Base-by-base conservation (phyloP, 2,888 invertebrate species). In the Synergus umbraculus region DNA sequence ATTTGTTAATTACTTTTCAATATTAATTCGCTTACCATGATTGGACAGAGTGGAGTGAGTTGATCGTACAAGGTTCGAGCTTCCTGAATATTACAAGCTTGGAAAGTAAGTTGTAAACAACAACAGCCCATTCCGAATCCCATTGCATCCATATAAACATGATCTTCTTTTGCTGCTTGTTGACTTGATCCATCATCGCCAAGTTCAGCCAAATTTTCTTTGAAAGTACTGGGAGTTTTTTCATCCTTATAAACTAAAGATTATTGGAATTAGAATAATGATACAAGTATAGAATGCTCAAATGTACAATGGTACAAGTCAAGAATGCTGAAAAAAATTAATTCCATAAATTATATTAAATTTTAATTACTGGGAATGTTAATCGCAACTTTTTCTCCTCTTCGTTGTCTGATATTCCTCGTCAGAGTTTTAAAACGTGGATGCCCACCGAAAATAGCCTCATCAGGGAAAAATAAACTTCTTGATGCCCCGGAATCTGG, bases 41-140 rank as follows among this genome's bases (percentile, higher is more conserved):
- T 98, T 0, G 99, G 99, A 89, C 99, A 99, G 8, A 99, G 93
- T 0, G 99, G 98, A 13, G 99, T 97, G 46, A 99, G 94, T 92
- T 99, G 99, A 92, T 99, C 99, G 91, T 99, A 99, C 0, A 99
- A 94, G 58, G 97, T 97, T 83, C 98, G 94, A 5, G 99, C 99
- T 93, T 99, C 99, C 66, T 95, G 95, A 84, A 99, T 98, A 92
- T 98, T 98, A 92, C 98, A 98, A 1, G 99, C 99, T 93, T 98
- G 97, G 93, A 99, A 99, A 76, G 98, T 98, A 79, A 98, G 94
- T 92, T 99, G 99, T 60, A 99, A 94, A 91, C 99, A 99, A 89
- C 98, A 98, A 92, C 98, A 98, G 46, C 99, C 99, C 99, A 99
- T 99, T 78, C 99, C 99, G 92, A 99, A 99, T 41, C 99, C 99